A percentile compares a stretch with the other conserved stretches of the same genome.
phyloP scores from a whole-genome alignment of 2,113 vertebrate genomes.

The Daphoenositta chrysoptera region DNA sequence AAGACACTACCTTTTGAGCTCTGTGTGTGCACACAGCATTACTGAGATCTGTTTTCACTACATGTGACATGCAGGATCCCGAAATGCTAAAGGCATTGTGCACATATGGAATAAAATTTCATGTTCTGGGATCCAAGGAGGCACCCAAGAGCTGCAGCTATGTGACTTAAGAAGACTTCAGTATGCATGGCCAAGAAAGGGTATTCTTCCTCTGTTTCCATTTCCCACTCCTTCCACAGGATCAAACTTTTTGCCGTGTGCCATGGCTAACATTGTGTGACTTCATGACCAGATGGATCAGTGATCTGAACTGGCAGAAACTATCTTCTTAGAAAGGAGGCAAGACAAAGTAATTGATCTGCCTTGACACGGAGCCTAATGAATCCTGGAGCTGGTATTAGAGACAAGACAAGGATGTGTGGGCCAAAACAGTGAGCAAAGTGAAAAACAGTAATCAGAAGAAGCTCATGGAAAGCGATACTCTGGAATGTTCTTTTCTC shows the following conservation, averaged over 20 bases:
- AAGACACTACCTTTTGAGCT: neutral
- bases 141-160: neutral
- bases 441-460: neutral
- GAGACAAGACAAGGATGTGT: neutral
- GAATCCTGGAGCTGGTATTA: neutral
- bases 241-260: neutral
- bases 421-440: neutral
- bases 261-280: neutral
- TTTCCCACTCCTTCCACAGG: neutral
- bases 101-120: neutral
- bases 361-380: neutral
- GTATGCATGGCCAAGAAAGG: neutral
- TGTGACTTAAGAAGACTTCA: neutral
- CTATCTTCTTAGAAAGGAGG: neutral
- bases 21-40: neutral
- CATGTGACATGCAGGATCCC: neutral
- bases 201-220: neutral
- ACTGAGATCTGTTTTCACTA: neutral
- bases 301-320: neutral
- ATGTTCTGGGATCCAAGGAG: neutral
- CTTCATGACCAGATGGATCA: fast-evolving
- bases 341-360: neutral
- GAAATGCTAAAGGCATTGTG: neutral
- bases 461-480: neutral
- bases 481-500: neutral